Base-by-base conservation (phyloP, 2,888 invertebrate genomes). In the Cerastis leucographa region DNA sequence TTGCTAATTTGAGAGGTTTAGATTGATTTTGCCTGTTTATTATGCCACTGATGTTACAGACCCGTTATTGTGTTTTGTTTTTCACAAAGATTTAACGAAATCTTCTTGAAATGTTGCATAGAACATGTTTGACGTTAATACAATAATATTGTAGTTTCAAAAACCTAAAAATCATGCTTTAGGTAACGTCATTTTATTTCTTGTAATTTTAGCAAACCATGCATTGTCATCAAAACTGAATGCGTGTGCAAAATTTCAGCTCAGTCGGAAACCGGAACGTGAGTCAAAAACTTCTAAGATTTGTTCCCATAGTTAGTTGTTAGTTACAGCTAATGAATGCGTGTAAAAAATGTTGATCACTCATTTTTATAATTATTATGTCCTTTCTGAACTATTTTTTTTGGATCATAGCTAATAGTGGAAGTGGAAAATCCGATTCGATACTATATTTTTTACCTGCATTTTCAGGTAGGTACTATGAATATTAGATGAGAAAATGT, bases 21-120 rank as follows among this genome's bases (percentile, higher is more conserved):
- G 65, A 81, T 78, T 51, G 65, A 74, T 80, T 65, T 74, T 80
- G 51, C 25, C 6, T 44, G 51, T 46, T 71, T 51, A 61, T 1
- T n/a, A 14, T 5, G 25, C 11, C 19, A 9, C 11, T 71, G n/a
- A 5, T 51, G 14, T 51, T 12, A 42, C 29, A 17, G 29, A 8
- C 14, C 12, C 19, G 3, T 49, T 74, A 12, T 35, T 29, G 42
- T 51, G 46, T 46, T 62, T n/a, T 62, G 9, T 3, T n/a, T 54
- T 54, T 22, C 0, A 51, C 51, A 54, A 3, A 22, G 1, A 22
- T 51, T 51, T 51, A n/a, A 54, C 11, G n/a, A 49, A 51, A 51
- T 29, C 29, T 61, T 29, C 9, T 9, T 59, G 19, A 29, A 29
- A 59, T 59, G 17, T 61, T 19, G 19, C 29, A 19, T 59, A 19